phyloP scores from a whole-genome alignment of 2,113 vertebrate genomes.

The Corydoras sp. region DNA sequence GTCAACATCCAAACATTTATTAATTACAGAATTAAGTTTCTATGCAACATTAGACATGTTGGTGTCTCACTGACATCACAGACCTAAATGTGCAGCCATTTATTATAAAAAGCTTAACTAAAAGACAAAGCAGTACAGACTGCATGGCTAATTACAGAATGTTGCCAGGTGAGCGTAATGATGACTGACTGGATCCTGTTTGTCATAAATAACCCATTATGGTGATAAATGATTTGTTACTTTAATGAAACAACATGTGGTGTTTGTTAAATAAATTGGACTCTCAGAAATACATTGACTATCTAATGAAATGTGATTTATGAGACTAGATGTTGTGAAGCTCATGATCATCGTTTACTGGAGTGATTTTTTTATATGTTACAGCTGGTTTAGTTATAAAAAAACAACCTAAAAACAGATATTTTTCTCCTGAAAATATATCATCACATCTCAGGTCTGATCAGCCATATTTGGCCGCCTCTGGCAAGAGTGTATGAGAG shows the following conservation, averaged over 20 bases:
- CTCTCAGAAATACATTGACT: not conserved
- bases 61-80: no score
- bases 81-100: no score
- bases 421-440: no score
- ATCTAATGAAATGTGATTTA: slow-evolving; percentile 15
- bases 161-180: slow-evolving; percentile 11
- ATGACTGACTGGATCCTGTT: slow-evolving; percentile 3
- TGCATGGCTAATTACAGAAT: slow-evolving; percentile 2
- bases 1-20: no score
- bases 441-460: no score
- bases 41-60: no score
- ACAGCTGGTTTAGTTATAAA: no score
- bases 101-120: not conserved
- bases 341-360: not conserved
- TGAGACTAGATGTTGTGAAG: not conserved
- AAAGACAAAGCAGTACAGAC: not conserved
- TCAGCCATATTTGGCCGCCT: no score
- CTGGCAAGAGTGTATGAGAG: no score
- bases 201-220: slow-evolving; percentile 21
- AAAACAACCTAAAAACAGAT: no score
- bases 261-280: slow-evolving; percentile 10
- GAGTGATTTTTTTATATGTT: no score
- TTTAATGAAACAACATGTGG: not conserved
- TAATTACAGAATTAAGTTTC: no score
- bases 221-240: slow-evolving; percentile 13